Conservation (phyloP, 2,797 vertebrate species). For the Periophthalmus magnuspinnatus region DNA sequence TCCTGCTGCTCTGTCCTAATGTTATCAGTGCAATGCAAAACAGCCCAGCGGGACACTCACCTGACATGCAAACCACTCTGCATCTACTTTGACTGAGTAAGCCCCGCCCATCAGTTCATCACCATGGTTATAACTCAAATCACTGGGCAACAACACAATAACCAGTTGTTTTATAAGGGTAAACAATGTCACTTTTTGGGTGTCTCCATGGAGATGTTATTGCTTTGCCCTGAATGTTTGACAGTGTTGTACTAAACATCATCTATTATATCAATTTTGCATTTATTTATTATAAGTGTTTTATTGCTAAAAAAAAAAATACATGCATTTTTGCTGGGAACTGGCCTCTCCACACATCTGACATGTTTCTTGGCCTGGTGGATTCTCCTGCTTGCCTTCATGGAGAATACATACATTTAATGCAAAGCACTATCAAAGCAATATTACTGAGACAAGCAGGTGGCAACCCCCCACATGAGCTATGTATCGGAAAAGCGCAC, state of each 20-base stretch:
- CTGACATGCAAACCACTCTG: constrained; percentile 1
- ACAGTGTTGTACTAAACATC: too few species aligned
- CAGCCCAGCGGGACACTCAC: constrained; percentile 1
- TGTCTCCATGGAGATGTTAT: not conserved
- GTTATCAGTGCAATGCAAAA: constrained; percentile 8
- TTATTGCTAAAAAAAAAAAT: too few species aligned
- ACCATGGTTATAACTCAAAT: not conserved
- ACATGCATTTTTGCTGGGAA: too few species aligned
- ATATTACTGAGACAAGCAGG: not conserved
- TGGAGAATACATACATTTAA: not conserved
- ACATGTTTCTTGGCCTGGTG: too few species aligned
- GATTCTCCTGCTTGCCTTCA: too few species aligned
- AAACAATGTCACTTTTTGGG: not conserved
- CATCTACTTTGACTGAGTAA: not conserved
- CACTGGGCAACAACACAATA: not conserved
- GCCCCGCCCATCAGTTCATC: not conserved
- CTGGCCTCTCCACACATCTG: too few species aligned
- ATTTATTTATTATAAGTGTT: too few species aligned
- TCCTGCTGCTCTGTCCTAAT: not conserved
- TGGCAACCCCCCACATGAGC: not conserved
- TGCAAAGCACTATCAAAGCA: not conserved
- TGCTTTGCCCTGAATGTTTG: too few species aligned
- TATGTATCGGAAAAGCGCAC: too few species aligned
- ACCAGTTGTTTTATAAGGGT: not conserved
- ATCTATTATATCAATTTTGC: too few species aligned